phyloP scores from a whole-genome alignment of 2,113 vertebrate genomes.

The Rana temporaria region DNA sequence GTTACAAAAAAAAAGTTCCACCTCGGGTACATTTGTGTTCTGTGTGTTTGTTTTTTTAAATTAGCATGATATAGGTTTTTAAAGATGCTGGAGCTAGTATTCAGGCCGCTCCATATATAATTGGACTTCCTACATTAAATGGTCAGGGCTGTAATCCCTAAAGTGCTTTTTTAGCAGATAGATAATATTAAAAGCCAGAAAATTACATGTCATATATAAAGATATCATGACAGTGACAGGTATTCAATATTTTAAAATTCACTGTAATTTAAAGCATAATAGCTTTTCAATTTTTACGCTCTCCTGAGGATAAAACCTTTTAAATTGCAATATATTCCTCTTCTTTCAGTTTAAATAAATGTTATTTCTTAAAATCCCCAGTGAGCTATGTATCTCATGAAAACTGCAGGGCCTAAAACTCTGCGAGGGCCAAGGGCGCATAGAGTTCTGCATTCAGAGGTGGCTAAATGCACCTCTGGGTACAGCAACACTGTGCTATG shows the following conservation, averaged over 20 bases:
- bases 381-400: no score
- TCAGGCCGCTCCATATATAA: no score
- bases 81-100: no score
- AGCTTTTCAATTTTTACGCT: neutral
- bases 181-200: neutral
- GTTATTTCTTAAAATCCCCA: neutral
- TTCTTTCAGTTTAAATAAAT: neutral
- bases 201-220: neutral
- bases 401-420: no score
- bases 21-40: no score
- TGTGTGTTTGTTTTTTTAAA: no score
- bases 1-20: no score
- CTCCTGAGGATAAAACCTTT: slow-evolving; percentile 8
- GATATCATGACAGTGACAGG: neutral
- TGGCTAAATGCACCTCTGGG: no score
- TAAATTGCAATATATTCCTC: neutral
- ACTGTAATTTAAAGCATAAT: slow-evolving; percentile 17
- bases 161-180: neutral
- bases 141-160: neutral
- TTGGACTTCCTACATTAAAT: neutral
- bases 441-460: no score
- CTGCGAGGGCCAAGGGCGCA: no score
- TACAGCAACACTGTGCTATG: no score
- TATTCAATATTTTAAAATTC: slow-evolving; percentile 7
- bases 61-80: no score